A percentile compares a stretch with the other conserved stretches of the same genome.
phyloP scores from a whole-genome alignment of 2,797 vertebrate species.

The Falco rusticolus region DNA sequence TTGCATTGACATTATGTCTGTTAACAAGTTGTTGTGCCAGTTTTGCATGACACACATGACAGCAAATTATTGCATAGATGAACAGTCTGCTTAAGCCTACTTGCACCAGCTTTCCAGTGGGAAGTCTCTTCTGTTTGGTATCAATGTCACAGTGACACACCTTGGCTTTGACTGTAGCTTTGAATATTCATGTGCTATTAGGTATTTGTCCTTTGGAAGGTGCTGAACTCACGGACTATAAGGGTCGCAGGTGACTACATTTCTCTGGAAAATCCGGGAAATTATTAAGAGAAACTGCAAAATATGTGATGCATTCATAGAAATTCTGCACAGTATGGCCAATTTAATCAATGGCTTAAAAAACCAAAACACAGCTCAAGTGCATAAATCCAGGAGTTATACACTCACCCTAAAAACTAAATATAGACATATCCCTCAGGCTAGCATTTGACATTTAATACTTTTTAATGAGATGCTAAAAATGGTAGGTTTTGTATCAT shows the following conservation, averaged over 20 bases:
- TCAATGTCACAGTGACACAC: neutral
- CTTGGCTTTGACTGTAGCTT: neutral
- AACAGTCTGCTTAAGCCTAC: neutral
- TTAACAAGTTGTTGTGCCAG: neutral
- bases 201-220: neutral
- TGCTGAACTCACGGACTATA: neutral
- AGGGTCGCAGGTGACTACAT: neutral
- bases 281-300: neutral
- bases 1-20: neutral
- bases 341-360: neutral
- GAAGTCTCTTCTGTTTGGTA: conserved; percentile 43
- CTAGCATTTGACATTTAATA: neutral
- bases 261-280: neutral
- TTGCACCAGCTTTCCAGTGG: conserved; percentile 35
- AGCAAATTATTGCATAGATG: neutral
- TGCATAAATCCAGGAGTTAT: neutral
- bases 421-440: neutral
- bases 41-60: neutral
- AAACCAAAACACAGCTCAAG: neutral
- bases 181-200: neutral
- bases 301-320: neutral
- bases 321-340: neutral
- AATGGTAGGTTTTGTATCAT: neutral
- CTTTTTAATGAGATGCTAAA: neutral
- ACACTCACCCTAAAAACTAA: neutral